Evolutionary conservation across 1,140 invertebrate species (phyloP), one percentile per base, ranked within the genome.

Genomic region (silkworm (Bombyx mori)): DNA sequence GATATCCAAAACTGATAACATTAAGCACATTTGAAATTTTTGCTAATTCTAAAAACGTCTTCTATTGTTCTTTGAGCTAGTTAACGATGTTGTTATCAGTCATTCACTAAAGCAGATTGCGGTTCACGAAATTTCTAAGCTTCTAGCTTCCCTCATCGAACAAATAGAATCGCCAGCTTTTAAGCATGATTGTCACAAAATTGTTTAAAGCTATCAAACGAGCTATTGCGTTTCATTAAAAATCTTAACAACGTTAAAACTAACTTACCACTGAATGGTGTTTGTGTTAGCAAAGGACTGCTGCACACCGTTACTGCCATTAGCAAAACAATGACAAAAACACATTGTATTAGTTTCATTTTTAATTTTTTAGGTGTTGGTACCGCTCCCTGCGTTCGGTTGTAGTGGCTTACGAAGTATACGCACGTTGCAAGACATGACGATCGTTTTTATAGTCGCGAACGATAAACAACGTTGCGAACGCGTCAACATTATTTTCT

Each of bases 401-500:
- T 18, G 12, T 18, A 18, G 12, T 18, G 12, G 12, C 12, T 18
- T 18, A 18, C 18, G 52, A 58, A 62, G 60, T 75, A 66, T 74
- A 69, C 59, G 18, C 61, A 53, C 44, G 57, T 50, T 46, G 48
- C 26, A 35, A 26, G 56, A 43, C 57, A 57, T 42, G 53, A 44
- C 10, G 56, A 54, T 35, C 54, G 54, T 58, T 66, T 70, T 66
- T 73, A 70, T 73, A 73, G 52, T 65, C 60, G 52, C 62, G 54
- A 56, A 57, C 65, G 68, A 66, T 68, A 73, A 71, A 71, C 66
- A 71, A 60, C 61, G 18, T 26, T 47, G 49, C 48, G 44, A 47
- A 10, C 42, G 8, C 8, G 46, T 26, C 22, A 18, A 10, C 54
- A 35, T 35, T 35, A 35, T 35, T 35, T 35, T 35, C 26, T 35